These are phyloP conservation scores for Monochamus saltuarius DNA, from an alignment of 1,140 invertebrate genomes.

Conservation along the genomic window DNA sequence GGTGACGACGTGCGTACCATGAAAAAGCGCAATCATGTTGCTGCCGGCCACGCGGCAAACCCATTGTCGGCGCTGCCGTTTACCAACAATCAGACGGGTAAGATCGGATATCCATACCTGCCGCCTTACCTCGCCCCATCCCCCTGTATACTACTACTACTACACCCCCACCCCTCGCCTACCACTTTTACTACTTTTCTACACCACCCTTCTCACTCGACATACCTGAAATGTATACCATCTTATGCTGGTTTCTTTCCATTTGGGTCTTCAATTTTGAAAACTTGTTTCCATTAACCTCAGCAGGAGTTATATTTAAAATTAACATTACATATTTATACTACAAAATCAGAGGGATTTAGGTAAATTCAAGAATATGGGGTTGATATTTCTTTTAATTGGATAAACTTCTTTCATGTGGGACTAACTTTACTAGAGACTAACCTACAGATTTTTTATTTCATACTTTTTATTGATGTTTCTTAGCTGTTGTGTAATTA, in stretches of 20 bases:
- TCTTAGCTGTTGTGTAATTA: too few species aligned
- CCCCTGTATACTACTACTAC: not conserved
- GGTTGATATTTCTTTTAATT: too few species aligned
- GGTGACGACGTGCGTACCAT: conserved; percentile 30
- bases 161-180: conserved; percentile 6
- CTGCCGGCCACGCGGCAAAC: conserved; percentile 36
- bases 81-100: conserved; percentile 62
- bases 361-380: too few species aligned
- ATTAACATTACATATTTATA: too few species aligned
- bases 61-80: conserved; percentile 37
- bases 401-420: too few species aligned
- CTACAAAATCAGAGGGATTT: too few species aligned
- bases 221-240: not conserved
- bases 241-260: not conserved
- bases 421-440: too few species aligned
- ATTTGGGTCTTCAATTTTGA: too few species aligned
- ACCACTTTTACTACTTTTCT: conserved; percentile 1
- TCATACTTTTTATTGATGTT: too few species aligned
- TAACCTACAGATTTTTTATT: too few species aligned
- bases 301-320: too few species aligned
- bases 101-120: conserved; percentile 40
- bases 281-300: too few species aligned
- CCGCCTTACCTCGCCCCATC: conserved; percentile 9
- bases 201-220: not conserved
- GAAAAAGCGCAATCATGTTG: conserved; percentile 48